phyloP scores from a whole-genome alignment of 2,888 invertebrate genomes.

The Myopa tessellatipennis region DNA sequence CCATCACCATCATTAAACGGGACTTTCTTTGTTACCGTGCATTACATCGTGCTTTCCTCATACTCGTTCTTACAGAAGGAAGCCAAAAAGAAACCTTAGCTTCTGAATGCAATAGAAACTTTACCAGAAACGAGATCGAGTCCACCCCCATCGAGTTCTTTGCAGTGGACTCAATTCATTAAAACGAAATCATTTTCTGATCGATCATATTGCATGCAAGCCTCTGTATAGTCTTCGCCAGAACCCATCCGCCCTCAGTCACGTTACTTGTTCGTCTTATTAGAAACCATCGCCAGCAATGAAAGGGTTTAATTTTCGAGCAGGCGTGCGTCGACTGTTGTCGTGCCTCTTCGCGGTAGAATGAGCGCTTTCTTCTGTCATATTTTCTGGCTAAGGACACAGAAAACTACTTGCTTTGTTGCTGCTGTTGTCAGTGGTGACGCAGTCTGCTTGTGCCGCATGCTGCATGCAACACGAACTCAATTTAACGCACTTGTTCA shows the following conservation, averaged over 20 bases:
- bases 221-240: background rate
- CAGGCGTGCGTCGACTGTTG: background rate
- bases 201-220: conserved; percentile 58
- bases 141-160: conserved; percentile 35
- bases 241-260: background rate
- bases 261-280: background rate
- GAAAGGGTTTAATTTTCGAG: background rate
- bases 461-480: conserved; percentile 52
- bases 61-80: background rate
- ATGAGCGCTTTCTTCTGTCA: background rate
- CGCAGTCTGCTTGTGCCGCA: conserved; percentile 9
- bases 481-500: conserved; percentile 54
- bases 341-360: background rate
- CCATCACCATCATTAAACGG: conserved; percentile 37
- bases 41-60: conserved; percentile 8
- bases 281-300: background rate
- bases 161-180: conserved; percentile 55
- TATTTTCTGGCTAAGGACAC: background rate
- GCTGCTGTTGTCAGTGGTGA: conserved; percentile 38
- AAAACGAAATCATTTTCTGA: conserved; percentile 62
- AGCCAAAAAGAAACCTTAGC: background rate
- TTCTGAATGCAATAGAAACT: conserved; percentile 1
- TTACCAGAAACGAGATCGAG: background rate
- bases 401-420: background rate
- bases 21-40: conserved; percentile 7